phyloP scores from a whole-genome alignment of 2,888 invertebrate species.

The Fissipunctia ypsillon region DNA sequence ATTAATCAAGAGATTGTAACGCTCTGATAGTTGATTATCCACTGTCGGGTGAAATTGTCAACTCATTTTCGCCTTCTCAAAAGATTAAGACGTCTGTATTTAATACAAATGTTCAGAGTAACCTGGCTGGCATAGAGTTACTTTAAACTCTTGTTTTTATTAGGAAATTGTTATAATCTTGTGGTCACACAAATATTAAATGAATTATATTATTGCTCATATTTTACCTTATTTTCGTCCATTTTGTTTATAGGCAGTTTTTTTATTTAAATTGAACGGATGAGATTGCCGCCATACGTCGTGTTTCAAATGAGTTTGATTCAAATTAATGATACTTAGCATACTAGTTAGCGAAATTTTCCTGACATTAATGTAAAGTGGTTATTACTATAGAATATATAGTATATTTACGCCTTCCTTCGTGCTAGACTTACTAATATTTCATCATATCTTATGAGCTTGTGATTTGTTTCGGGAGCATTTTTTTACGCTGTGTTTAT shows the following conservation, averaged over 20 bases:
- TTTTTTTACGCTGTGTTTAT: slow-evolving; percentile 45
- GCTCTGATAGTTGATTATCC: neutral
- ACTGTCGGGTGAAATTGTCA: neutral
- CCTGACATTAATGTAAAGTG: slow-evolving; percentile 72
- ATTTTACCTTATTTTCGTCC: slow-evolving; percentile 51
- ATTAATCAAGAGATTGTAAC: neutral
- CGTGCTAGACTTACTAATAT: slow-evolving; percentile 38
- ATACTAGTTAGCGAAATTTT: slow-evolving; percentile 73
- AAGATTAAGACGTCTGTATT: slow-evolving; percentile 22
- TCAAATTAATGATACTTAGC: slow-evolving; percentile 49
- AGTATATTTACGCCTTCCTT: slow-evolving; percentile 38
- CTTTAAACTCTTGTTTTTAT: slow-evolving; percentile 22
- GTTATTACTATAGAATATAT: slow-evolving; percentile 53
- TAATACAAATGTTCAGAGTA: slow-evolving; percentile 55
- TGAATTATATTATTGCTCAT: slow-evolving; percentile 57
- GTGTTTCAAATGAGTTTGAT: slow-evolving; percentile 40
- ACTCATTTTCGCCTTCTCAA: slow-evolving; percentile 5
- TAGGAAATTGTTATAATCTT: slow-evolving; percentile 34
- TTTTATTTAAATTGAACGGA: slow-evolving; percentile 19
- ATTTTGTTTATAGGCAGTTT: slow-evolving; percentile 17
- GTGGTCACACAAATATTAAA: slow-evolving; percentile 30
- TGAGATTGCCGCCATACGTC: slow-evolving; percentile 30
- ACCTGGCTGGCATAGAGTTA: slow-evolving; percentile 14
- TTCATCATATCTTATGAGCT: slow-evolving; percentile 49
- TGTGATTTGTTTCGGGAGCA: slow-evolving; percentile 53